Conservation (phyloP, 1,140 invertebrate species). For the Bactericera cockerelli region DNA sequence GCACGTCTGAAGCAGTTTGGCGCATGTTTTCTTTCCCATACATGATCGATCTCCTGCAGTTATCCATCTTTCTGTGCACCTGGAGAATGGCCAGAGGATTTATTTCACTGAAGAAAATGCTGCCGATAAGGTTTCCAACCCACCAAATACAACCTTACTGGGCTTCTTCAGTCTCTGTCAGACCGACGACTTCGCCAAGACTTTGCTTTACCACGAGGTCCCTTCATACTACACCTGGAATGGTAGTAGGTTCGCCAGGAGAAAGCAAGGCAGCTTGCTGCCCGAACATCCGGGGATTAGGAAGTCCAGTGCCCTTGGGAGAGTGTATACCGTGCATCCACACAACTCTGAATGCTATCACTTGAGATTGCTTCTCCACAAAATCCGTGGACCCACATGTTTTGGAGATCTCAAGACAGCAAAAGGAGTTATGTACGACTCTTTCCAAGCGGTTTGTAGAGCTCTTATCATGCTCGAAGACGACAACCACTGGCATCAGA, state of each 20-base stretch:
- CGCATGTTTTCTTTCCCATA: constrained; percentile 28
- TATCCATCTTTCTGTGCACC: constrained; percentile 27
- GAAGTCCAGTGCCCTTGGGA: constrained; percentile 21
- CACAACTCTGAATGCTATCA: constrained; percentile 23
- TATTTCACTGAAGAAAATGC: constrained; percentile 18
- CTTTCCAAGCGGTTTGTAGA: constrained; percentile 24
- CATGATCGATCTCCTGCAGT: constrained; percentile 28
- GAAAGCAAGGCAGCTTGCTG: not conserved
- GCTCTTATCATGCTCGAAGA: constrained; percentile 24
- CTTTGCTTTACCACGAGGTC: no score
- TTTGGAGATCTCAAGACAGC: constrained; percentile 28
- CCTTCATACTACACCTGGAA: constrained; percentile 12
- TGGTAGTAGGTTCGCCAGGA: not conserved
- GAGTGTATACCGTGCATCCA: constrained; percentile 28
- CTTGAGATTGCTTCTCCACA: constrained; percentile 30
- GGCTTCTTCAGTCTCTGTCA: constrained; percentile 9
- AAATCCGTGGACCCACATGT: constrained; percentile 29
- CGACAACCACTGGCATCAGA: constrained; percentile 23
- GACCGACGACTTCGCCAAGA: constrained; percentile 6
- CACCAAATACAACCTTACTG: constrained; percentile 9
- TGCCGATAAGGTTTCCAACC: not conserved
- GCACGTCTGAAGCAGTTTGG: no score
- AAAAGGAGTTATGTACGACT: constrained; percentile 20
- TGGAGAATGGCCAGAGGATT: constrained; percentile 20
- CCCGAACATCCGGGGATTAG: not conserved